Conservation (phyloP, 2,113 vertebrate genomes). For the Puffinus mauretanicus region DNA sequence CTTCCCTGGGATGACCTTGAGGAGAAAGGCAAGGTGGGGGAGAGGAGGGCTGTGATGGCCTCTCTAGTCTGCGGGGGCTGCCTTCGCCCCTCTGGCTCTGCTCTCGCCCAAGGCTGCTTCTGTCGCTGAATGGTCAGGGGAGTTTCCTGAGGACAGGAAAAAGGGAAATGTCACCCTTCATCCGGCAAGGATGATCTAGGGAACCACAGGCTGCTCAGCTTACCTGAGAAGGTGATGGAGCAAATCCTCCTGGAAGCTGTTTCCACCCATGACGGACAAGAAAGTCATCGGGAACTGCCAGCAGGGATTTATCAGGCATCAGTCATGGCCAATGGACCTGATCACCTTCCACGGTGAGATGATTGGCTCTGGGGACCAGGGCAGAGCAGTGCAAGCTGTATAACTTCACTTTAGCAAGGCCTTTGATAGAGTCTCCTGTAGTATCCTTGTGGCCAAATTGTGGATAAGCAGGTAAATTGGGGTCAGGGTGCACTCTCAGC, state of each 20-base stretch:
- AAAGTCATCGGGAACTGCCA: neutral
- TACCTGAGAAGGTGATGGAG: neutral
- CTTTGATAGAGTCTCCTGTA: neutral
- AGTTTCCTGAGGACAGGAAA: neutral
- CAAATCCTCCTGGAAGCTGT: neutral
- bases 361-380: neutral
- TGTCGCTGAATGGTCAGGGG: rapidly evolving
- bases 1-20: neutral
- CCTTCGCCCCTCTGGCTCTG: neutral
- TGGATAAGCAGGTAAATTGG: neutral
- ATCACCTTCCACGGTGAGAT: neutral
- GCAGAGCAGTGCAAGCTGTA: neutral
- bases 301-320: rapidly evolving
- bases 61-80: neutral
- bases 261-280: neutral
- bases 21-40: neutral
- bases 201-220: neutral
- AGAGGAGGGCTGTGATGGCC: neutral
- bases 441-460: neutral
- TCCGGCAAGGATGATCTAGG: neutral
- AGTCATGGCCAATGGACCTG: rapidly evolving
- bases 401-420: neutral
- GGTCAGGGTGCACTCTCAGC: too few relatives aligned
- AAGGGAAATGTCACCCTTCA: too few relatives aligned
- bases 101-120: neutral